These are phyloP conservation scores for Seriola rivoliana DNA, from an alignment of 2,113 vertebrate species.

Conservation along the genomic window DNA sequence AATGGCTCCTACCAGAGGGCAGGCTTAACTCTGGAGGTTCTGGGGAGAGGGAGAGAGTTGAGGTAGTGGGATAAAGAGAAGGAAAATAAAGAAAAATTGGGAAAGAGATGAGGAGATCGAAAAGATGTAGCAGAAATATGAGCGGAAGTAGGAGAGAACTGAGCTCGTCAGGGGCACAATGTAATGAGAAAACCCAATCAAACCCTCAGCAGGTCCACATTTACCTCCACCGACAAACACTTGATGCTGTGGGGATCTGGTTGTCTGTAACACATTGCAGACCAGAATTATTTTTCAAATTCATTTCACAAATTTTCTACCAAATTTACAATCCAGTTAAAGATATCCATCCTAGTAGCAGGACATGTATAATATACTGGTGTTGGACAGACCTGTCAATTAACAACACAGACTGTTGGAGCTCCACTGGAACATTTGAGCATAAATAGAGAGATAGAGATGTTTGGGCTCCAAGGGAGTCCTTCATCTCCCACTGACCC, in stretches of 20 bases:
- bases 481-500: constrained; percentile 80
- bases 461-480: constrained; percentile 75
- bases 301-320: not conserved
- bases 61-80: constrained; percentile 34
- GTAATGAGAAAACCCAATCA: constrained; percentile 70
- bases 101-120: constrained; percentile 17
- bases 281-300: not conserved
- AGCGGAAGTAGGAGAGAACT: not conserved
- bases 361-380: constrained; percentile 7
- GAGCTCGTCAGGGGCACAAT: constrained; percentile 34
- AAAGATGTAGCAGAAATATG: constrained; percentile 39
- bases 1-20: constrained; percentile 83
- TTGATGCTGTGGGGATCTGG: not conserved
- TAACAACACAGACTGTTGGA: constrained; percentile 14
- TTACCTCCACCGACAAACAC: not conserved
- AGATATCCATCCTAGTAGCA: not conserved
- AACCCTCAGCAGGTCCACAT: constrained; percentile 41
- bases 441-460: constrained; percentile 68
- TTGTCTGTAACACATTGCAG: not conserved
- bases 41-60: constrained; percentile 53
- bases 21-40: constrained; percentile 82
- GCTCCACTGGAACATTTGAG: constrained; percentile 19
- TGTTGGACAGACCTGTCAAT: constrained; percentile 10
- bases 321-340: not conserved
- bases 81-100: constrained; percentile 35